Conservation (phyloP, 2,797 vertebrate species). For the Lacerta viridis region DNA sequence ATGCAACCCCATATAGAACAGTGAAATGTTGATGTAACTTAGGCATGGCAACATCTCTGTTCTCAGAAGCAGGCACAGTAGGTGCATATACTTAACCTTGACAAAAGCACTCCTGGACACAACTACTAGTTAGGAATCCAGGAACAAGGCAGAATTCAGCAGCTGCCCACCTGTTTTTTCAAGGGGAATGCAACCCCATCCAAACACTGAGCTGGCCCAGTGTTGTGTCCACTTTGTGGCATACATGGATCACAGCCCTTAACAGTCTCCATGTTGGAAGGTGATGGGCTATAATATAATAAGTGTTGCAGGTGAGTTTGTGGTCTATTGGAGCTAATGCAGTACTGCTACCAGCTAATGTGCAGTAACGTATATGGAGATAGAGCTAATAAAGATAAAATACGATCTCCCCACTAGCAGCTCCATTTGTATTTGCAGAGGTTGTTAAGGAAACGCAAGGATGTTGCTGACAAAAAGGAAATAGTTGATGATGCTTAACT, state of each 20-base stretch:
- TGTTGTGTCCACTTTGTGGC: background rate
- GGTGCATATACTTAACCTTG: too few relatives aligned
- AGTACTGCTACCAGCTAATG: background rate
- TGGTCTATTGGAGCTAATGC: background rate
- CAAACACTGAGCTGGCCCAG: background rate
- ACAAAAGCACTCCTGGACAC: background rate
- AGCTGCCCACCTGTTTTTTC: background rate
- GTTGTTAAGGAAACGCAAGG: background rate
- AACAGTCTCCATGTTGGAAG: background rate
- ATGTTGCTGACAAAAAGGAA: conserved; percentile 37
- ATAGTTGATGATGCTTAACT: conserved; percentile 28
- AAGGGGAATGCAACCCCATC: background rate
- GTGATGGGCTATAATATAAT: background rate
- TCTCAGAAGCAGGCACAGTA: background rate
- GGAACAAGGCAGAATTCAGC: background rate
- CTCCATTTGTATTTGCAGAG: background rate
- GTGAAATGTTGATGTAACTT: background rate
- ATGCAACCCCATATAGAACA: background rate
- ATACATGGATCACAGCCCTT: too few relatives aligned
- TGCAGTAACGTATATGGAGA: rapidly evolving
- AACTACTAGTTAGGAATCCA: background rate
- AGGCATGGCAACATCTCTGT: background rate
- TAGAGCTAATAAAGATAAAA: background rate
- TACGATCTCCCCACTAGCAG: background rate
- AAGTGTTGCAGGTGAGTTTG: background rate